Evolutionary conservation across 2,797 vertebrate species (phyloP).

Genomic region (Hippopotamyrus pictus): DNA sequence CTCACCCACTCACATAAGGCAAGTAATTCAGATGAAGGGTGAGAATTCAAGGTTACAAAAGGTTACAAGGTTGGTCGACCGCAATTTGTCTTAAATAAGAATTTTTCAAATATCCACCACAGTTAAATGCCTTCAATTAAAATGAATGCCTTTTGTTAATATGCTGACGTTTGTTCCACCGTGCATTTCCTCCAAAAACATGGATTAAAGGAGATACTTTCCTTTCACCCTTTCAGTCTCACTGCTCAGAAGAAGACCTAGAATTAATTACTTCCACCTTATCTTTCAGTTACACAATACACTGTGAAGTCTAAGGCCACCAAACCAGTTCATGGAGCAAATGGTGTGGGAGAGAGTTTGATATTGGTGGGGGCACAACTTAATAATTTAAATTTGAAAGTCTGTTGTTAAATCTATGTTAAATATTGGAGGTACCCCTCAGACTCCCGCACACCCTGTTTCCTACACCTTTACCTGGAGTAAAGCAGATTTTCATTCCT

Average conservation of each 20-base stretch:
- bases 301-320: neutral
- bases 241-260: neutral
- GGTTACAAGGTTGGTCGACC: neutral
- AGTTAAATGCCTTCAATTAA: neutral
- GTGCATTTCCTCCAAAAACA: neutral
- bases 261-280: constrained; percentile 10
- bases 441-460: neutral
- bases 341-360: neutral
- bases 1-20: neutral
- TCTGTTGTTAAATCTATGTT: neutral
- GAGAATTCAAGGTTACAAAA: neutral
- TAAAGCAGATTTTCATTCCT: too few species aligned
- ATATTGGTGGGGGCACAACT: neutral
- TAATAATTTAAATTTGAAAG: neutral
- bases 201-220: neutral
- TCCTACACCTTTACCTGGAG: neutral
- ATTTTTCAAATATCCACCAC: neutral
- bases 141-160: neutral
- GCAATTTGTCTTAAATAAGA: neutral
- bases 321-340: neutral
- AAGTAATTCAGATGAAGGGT: neutral
- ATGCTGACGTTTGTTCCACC: neutral
- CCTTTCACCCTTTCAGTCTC: neutral
- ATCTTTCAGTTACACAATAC: neutral
- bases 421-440: neutral